Evolutionary conservation across 1,140 invertebrate species (phyloP), one percentile per base, ranked within the genome.

Genomic region (Apocrypta bakeri): DNA sequence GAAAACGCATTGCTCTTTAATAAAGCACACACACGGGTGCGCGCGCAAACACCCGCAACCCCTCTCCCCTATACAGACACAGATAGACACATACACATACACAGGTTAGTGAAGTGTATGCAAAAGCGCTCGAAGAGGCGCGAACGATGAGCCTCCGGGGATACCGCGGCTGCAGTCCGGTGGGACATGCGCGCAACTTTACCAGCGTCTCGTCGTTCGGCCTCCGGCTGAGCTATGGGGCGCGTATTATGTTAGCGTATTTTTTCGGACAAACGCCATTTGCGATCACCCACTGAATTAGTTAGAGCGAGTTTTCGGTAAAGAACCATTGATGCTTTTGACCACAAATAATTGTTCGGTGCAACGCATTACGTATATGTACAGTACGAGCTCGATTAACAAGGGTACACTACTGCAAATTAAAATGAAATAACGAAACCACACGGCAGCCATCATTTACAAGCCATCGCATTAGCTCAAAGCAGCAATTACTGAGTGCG

Each of bases 1-100:
- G 40, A 66, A 69, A 77, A 82, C 71, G 80, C 61, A 82, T 77
- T 29, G 80, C 80, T 77, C 63, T 81, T 81, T 75, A 81, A 81
- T 81, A 81, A 81, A 81, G 75, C 79, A 81, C 69, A 56, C 33
- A 56, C 48, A 2, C 2, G 33, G 3, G 33, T 4, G 33, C 3
- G 61, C n/a, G n/a, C n/a, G n/a, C n/a, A n/a, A n/a, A n/a, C n/a
- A n/a, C n/a, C n/a, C n/a, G n/a, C n/a, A n/a, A n/a, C n/a, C n/a
- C n/a, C n/a, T n/a, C n/a, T n/a, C n/a, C n/a, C n/a, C n/a, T n/a
- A n/a, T n/a, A n/a, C n/a, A 37, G 33, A 37, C 3, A 37, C 3
- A 37, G 33, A 24, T 3, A 24, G 63, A 14, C 12, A 24, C 56
- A 17, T 14, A 37, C 33, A 9, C 33, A 9, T 9, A 8, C 33